Conservation (phyloP, 2,888 invertebrate species). For the Molorchus minor region DNA sequence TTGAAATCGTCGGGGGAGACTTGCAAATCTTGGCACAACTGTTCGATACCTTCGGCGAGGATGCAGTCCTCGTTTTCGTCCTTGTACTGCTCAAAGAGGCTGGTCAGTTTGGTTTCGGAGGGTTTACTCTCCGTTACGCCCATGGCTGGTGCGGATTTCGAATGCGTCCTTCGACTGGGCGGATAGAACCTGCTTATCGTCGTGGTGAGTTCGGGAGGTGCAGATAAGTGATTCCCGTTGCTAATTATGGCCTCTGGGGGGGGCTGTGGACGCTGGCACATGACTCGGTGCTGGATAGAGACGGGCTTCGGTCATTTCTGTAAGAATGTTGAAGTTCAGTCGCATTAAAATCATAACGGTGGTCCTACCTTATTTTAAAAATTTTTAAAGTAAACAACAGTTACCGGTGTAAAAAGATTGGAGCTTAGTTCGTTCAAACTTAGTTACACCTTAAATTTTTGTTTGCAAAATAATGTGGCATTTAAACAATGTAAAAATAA, state of each 20-base stretch:
- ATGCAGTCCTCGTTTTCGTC: slow-evolving; percentile 88
- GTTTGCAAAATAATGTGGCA: too few species aligned
- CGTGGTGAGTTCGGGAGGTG: slow-evolving; percentile 33
- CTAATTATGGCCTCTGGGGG: slow-evolving; percentile 56
- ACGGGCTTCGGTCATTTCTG: slow-evolving; percentile 62
- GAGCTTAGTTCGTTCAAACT: too few species aligned
- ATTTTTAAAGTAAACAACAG: too few species aligned
- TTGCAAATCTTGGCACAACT: slow-evolving; percentile 88
- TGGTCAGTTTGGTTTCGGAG: slow-evolving; percentile 80
- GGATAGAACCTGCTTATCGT: slow-evolving; percentile 49
- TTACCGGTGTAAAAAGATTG: too few species aligned
- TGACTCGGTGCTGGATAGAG: slow-evolving; percentile 60
- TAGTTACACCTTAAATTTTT: too few species aligned
- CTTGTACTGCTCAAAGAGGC: slow-evolving; percentile 79
- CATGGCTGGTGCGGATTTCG: slow-evolving; percentile 59
- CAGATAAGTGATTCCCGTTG: slow-evolving; percentile 59
- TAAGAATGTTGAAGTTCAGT: slow-evolving; percentile 26
- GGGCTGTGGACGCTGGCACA: slow-evolving; percentile 53
- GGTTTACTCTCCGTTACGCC: slow-evolving; percentile 67
- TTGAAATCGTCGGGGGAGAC: slow-evolving; percentile 87
- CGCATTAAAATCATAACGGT: too few species aligned
- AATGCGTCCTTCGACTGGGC: slow-evolving; percentile 52
- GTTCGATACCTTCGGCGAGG: slow-evolving; percentile 91
- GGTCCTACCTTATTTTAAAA: too few species aligned
- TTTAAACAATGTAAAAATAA: too few species aligned